Evolutionary conservation across 2,113 vertebrate species (phyloP).

Genomic region (Petroica traversi): DNA sequence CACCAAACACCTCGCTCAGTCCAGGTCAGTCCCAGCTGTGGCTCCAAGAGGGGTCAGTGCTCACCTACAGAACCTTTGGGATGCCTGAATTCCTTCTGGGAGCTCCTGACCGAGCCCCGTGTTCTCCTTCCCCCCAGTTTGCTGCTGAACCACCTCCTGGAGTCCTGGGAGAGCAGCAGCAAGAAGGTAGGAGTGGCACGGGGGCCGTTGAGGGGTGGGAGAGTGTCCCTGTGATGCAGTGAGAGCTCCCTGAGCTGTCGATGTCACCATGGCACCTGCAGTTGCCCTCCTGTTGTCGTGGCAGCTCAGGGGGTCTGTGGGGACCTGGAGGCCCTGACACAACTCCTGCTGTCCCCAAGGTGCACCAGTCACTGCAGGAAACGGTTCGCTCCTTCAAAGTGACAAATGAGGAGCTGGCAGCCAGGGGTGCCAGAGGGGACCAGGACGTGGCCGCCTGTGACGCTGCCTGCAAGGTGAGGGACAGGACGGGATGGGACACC

Average conservation of each 20-base stretch:
- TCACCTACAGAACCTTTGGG: background rate
- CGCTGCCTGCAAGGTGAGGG: conserved; percentile 81
- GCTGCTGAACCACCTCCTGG: conserved; percentile 85
- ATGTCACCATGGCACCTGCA: rapidly evolving
- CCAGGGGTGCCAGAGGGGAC: conserved; percentile 16
- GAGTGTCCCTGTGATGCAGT: rapidly evolving
- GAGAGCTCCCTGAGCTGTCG: background rate
- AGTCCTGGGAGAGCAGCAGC: conserved; percentile 81
- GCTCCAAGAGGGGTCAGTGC: background rate
- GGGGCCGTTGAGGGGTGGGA: background rate
- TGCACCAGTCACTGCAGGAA: conserved; percentile 85
- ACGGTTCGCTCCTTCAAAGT: conserved; percentile 87
- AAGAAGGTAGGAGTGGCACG: conserved; percentile 77
- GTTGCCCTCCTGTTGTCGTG: rapidly evolving
- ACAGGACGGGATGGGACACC: rapidly evolving
- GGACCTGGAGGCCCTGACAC: rapidly evolving
- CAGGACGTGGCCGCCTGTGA: conserved; percentile 78
- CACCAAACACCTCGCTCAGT: conserved; percentile 90
- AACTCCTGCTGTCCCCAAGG: conserved; percentile 53
- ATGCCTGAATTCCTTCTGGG: rapidly evolving
- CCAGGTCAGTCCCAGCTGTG: conserved; percentile 75
- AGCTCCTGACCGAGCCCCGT: rapidly evolving
- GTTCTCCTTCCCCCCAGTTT: conserved; percentile 70
- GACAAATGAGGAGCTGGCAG: conserved; percentile 87
- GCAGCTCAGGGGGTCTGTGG: background rate